Conservation (phyloP, 2,113 vertebrate genomes). For the Stigmatopora nigra region DNA sequence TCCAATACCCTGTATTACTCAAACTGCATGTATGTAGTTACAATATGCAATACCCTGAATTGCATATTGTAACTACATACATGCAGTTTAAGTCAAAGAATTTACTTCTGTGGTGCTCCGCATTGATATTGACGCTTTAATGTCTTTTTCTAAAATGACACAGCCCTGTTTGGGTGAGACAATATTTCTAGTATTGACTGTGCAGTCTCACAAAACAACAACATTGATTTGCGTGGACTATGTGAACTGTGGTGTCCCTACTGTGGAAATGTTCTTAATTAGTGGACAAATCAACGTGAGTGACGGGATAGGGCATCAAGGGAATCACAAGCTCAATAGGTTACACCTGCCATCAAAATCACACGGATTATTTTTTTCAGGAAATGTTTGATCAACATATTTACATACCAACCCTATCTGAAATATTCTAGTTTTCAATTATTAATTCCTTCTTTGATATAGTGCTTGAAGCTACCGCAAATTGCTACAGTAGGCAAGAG, state of each 20-base stretch:
- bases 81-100: not conserved
- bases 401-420: constrained; percentile 2
- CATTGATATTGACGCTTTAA: constrained; percentile 11
- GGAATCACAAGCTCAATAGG: constrained; percentile 43
- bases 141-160: not conserved
- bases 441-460: constrained; percentile 13
- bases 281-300: constrained; percentile 47
- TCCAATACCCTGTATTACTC: too few relatives aligned
- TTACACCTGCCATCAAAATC: not conserved
- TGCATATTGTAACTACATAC: not conserved
- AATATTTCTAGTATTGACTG: not conserved
- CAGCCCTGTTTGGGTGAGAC: not conserved
- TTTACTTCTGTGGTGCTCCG: not conserved
- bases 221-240: constrained; percentile 51
- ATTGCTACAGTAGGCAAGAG: constrained; percentile 25
- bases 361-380: not conserved
- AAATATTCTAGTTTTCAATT: constrained; percentile 7
- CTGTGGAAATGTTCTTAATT: constrained; percentile 62
- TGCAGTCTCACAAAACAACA: constrained; percentile 8
- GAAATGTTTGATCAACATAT: constrained; percentile 6
- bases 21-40: too few relatives aligned
- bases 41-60: too few relatives aligned
- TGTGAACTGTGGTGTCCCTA: constrained; percentile 44
- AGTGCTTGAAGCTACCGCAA: constrained; percentile 9
- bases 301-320: constrained; percentile 34